Conservation (phyloP, 2,797 vertebrate genomes). For the Uromys caudimaculatus region DNA sequence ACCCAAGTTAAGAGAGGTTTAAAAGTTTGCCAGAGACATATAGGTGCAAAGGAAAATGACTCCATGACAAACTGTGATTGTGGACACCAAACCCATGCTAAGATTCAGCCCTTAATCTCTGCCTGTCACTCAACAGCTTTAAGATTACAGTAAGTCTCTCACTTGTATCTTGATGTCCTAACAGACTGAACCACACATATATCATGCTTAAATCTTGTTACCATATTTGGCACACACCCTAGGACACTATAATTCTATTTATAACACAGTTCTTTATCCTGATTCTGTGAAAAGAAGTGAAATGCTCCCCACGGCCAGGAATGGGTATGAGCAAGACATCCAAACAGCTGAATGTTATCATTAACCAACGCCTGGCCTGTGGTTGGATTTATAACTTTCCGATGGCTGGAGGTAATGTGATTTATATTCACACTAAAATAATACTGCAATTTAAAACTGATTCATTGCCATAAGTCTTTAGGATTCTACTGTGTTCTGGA, state of each 20-base stretch:
- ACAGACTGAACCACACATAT: not conserved
- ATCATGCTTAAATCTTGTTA: slow-evolving; percentile 57
- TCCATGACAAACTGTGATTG: not conserved
- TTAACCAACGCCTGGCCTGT: slow-evolving; percentile 25
- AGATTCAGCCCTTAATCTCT: not conserved
- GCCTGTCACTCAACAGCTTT: not conserved
- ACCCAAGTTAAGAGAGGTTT: not conserved
- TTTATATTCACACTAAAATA: slow-evolving; percentile 51
- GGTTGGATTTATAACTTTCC: slow-evolving; percentile 52
- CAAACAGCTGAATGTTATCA: slow-evolving; percentile 10
- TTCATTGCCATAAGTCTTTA: slow-evolving; percentile 16
- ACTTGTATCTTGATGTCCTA: not conserved
- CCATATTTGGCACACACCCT: slow-evolving; percentile 52
- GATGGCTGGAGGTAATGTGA: slow-evolving; percentile 22
- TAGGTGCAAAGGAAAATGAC: not conserved
- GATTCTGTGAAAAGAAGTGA: slow-evolving; percentile 55
- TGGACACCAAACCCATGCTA: slow-evolving; percentile 47
- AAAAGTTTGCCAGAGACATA: slow-evolving; percentile 30
- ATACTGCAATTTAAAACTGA: slow-evolving; percentile 14
- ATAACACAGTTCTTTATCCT: slow-evolving; percentile 58
- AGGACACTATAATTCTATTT: slow-evolving; percentile 67
- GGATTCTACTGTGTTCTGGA: not conserved
- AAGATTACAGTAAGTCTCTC: slow-evolving; percentile 29
- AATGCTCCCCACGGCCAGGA: slow-evolving; percentile 40
- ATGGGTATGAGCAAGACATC: not conserved